phyloP scores from a whole-genome alignment of 2,113 vertebrate species.

The Bubalus kerabau region DNA sequence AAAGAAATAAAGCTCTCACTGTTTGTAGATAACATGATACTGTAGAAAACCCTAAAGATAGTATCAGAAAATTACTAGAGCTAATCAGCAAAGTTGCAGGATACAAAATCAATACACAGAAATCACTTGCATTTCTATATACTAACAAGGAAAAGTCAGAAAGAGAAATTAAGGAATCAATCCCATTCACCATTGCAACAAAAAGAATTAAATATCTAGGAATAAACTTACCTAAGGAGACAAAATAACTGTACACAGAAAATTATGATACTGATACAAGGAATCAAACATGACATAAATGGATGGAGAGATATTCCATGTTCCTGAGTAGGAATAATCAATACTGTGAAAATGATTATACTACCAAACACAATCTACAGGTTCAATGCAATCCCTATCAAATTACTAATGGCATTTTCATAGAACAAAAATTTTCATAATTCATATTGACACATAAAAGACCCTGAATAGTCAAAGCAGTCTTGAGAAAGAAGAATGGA shows the following conservation, averaged over 20 bases:
- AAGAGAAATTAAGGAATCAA: background rate
- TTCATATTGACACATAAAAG: background rate
- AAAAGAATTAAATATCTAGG: background rate
- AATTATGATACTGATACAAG: background rate
- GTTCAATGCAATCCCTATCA: background rate
- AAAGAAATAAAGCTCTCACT: background rate
- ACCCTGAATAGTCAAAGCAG: background rate
- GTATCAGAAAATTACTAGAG: background rate
- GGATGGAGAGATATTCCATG: background rate
- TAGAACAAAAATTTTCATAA: background rate
- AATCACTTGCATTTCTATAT: background rate
- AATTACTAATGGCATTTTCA: background rate
- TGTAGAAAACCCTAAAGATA: background rate
- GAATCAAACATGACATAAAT: background rate
- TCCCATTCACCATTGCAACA: background rate
- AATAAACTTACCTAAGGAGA: background rate
- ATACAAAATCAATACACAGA: background rate
- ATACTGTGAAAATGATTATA: background rate
- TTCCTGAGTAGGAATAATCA: background rate
- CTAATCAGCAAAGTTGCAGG: background rate
- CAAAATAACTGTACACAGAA: background rate
- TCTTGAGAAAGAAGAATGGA: background rate
- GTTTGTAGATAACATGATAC: background rate
- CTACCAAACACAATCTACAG: background rate
- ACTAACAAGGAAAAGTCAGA: background rate